Base-by-base conservation (phyloP, 2,888 invertebrate species). In the Dysmachus trigonus region DNA sequence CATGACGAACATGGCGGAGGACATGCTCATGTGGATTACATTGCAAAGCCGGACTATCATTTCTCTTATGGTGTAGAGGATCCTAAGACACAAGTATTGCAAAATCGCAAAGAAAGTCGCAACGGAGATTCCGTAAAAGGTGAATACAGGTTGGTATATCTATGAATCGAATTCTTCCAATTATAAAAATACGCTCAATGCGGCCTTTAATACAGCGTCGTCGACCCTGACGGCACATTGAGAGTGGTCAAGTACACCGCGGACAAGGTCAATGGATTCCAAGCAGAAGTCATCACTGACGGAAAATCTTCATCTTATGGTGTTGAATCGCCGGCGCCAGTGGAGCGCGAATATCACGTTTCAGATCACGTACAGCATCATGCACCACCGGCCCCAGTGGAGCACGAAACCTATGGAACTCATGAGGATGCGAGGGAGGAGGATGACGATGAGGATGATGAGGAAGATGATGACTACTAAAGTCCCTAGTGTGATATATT, bases 11-110 rank as follows among this genome's bases (percentile, higher is more conserved):
- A 89, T 85, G 88, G 89, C 85, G 89, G 93, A 86, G 93, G 93
- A 10, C 93, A 93, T 88, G 91, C 93, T 90, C 94, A 94, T 90
- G 93, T 95, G 77, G 96, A 96, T 90, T 96, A 95, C 90, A 93
- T 95, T 91, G 96, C 95, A 1, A 95, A 95, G 90, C 96, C 96
- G 18, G 95, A 96, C 90, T 96, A 96, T 90, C 93, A 94, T 62
- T 96, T 95, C 91, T 94, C 95, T 0, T 96, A 96, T 89, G 96
- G 96, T 81, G 95, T 96, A 47, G 95, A 95, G 89, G 96, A 96
- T 91, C 95, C 95, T 5, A 93, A 94, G 88, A 95, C 95, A 30
- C 95, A 95, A 85, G 95, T 96, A 91, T 94, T 94, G 85, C 96
- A 96, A 91, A 94, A 94, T 89, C 95, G 95, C 88, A 94, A 95